Base-by-base conservation (phyloP, 2,113 vertebrate species). In the Paradoxurus hermaphroditus region DNA sequence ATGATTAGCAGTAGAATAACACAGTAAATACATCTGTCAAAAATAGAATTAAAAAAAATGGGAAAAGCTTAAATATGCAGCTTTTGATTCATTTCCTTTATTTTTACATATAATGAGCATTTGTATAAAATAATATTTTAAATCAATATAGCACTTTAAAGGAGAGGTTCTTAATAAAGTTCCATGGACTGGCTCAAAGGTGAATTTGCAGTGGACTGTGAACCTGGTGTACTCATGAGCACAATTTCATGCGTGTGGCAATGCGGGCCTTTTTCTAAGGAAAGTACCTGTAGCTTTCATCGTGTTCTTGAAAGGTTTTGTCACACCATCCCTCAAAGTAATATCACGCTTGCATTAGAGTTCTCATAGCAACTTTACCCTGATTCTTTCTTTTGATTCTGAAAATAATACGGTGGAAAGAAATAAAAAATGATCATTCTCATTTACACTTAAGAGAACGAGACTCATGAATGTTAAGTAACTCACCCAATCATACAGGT, bases 101-200 rank as follows among this genome's bases (percentile, higher is more conserved):
- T 10, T 31, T 31, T 82, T 53, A 31, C 4, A 90, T 93, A 18
- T 53, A 72, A 51, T 90, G 7, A 85, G 59, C 3, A 29, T 84
- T 14, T 82, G 0, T 65, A 44, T 92, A 90, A 90, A 96, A 72
- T 46, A 83, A 86, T 82, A 34, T 63, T 18, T 81, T 72, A 84
- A 94, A 44, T 93, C 49, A 94, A 23, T n/a, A 39, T 14, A 92
- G 27, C 31, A 77, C 4, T 88, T 90, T 91, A 70, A 67, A 96
- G 14, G 36, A 84, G 39, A 31, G 6, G 2, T 82, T 96, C 34
- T n/a, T 85, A 93, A 72, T 62, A 23, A 44, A 65, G 29, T 63
- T 95, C 23, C 29, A 25, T 82, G n/a, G 25, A 86, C 39, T 72
- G 59, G 19, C 44, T 87, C 29, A 68, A 88, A 90, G 39, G 25